Conservation (phyloP, 2,113 vertebrate species). For the Microcebus griseorufus region DNA sequence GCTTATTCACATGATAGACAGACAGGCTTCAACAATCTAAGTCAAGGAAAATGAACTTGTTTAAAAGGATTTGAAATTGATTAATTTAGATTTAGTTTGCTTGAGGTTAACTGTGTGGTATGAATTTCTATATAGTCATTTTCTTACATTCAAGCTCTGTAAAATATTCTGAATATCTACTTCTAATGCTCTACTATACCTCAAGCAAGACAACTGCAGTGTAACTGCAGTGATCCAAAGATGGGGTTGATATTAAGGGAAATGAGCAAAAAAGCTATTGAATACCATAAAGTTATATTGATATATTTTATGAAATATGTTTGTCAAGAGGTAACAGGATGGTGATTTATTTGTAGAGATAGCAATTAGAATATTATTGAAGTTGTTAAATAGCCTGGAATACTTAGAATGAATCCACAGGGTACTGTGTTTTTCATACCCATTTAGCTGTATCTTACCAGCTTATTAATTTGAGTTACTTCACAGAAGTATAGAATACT, state of each 20-base stretch:
- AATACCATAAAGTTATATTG: background rate
- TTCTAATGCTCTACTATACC: background rate
- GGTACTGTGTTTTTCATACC: background rate
- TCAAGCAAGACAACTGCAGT: conserved; percentile 48
- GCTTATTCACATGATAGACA: conserved; percentile 14
- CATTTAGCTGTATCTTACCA: background rate
- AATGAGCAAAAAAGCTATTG: conserved; percentile 35
- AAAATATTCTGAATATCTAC: conserved; percentile 44
- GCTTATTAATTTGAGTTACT: conserved; percentile 13
- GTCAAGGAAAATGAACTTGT: conserved; percentile 17
- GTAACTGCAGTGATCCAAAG: conserved; percentile 35
- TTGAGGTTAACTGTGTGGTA: conserved; percentile 30
- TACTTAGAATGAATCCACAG: conserved; percentile 12
- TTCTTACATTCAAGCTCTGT: conserved; percentile 6
- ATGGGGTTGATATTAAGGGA: background rate
- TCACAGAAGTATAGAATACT: background rate
- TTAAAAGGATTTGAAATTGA: conserved; percentile 42
- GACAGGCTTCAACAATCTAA: background rate
- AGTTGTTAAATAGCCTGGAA: conserved; percentile 38
- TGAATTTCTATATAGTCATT: background rate
- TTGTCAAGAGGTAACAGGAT: conserved; percentile 45
- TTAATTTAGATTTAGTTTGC: conserved; percentile 48
- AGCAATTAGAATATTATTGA: conserved; percentile 44
- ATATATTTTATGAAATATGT: conserved; percentile 30
- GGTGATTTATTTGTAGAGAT: conserved; percentile 21